These are phyloP conservation scores for Cotesia glomerata DNA, from an alignment of 1,140 invertebrate genomes.

Conservation along the genomic window DNA sequence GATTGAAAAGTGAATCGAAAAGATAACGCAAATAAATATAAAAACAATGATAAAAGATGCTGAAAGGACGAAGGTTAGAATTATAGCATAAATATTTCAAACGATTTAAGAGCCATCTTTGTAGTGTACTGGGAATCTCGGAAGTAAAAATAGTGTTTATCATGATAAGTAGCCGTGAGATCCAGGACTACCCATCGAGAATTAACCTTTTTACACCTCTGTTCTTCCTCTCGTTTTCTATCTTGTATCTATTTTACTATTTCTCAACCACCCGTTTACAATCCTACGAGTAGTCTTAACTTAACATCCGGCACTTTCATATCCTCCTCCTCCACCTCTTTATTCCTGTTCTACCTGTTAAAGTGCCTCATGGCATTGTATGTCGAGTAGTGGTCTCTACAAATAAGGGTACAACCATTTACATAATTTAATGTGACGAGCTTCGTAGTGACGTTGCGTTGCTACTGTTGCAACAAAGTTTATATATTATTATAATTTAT, in stretches of 20 bases:
- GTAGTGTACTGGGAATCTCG: background rate
- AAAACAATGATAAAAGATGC: too few relatives aligned
- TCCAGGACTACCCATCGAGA: background rate
- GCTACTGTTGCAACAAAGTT: constrained; percentile 7
- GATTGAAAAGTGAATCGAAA: too few relatives aligned
- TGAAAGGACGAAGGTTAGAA: background rate
- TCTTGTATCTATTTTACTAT: background rate
- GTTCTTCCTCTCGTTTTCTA: constrained; percentile 9
- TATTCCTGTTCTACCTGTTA: constrained; percentile 1
- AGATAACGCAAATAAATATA: too few relatives aligned
- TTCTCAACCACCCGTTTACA: background rate
- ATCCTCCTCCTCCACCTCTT: too few relatives aligned
- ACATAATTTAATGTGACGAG: constrained; percentile 19
- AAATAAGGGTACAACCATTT: constrained; percentile 16
- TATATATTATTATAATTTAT: too few relatives aligned
- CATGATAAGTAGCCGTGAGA: constrained; percentile 17
- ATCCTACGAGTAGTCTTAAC: too few relatives aligned
- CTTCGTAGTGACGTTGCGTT: background rate
- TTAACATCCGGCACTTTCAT: too few relatives aligned
- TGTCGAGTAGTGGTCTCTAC: constrained; percentile 2
- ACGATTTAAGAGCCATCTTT: constrained; percentile 4
- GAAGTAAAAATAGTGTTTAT: constrained; percentile 12
- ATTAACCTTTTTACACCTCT: constrained; percentile 14
- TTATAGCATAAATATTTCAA: constrained; percentile 23
- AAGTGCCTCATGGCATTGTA: constrained; percentile 5